These are phyloP conservation scores for Anoplopoma fimbria DNA, from an alignment of 2,113 vertebrate genomes.

Conservation along the genomic window DNA sequence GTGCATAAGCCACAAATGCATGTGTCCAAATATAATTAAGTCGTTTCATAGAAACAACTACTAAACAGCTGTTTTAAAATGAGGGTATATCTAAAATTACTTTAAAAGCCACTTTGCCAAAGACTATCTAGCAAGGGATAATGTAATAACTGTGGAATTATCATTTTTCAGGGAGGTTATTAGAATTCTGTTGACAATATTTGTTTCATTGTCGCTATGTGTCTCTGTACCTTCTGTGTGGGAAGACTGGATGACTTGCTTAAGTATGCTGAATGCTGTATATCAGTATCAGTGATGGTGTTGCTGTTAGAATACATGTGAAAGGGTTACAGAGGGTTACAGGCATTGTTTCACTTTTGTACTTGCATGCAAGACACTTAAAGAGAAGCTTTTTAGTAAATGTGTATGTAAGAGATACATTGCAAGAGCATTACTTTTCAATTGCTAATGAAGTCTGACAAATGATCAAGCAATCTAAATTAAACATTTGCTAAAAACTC, in stretches of 20 bases:
- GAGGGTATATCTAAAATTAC: neutral
- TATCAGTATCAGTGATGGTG: constrained; percentile 18
- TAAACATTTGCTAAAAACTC: constrained; percentile 5
- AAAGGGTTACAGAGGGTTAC: neutral
- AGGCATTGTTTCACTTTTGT: constrained; percentile 7
- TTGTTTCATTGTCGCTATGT: neutral
- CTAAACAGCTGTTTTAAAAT: neutral
- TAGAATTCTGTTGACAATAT: neutral
- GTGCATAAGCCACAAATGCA: neutral
- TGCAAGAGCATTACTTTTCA: neutral
- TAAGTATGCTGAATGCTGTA: neutral
- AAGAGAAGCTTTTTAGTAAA: neutral
- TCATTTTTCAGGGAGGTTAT: neutral
- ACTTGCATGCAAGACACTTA: neutral
- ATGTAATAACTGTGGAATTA: neutral
- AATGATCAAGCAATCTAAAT: neutral
- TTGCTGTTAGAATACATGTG: neutral
- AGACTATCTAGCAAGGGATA: neutral
- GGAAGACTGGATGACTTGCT: neutral
- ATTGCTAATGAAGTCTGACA: neutral
- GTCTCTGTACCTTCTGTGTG: neutral
- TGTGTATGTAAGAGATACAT: neutral
- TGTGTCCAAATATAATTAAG: neutral
- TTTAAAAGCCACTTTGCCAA: neutral
- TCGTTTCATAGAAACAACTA: neutral